Base-by-base conservation (phyloP, 2,113 vertebrate genomes). In the Lynx canadensis region DNA sequence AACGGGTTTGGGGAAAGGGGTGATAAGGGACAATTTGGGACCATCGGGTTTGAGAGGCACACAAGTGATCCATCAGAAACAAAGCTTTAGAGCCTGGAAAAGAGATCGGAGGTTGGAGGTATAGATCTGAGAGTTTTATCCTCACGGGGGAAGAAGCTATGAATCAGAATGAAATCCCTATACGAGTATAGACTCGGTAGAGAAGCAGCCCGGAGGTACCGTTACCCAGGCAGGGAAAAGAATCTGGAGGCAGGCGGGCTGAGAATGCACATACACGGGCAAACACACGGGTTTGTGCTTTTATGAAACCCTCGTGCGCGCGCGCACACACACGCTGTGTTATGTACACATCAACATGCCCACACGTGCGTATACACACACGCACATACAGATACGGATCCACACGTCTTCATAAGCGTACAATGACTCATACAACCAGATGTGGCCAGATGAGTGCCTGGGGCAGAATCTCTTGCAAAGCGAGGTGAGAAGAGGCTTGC, bases 241-340 rank as follows among this genome's bases (percentile, higher is more conserved):
- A 81, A 29, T 63, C 2, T 2, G 38, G 29, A 60, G 29, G 2
- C 38, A n/a, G 13, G 15, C 0, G 0, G 21, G 10, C 63, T 74
- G 48, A 80, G 73, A n/a, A 73, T 23, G 4, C 9, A 48, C 55
- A 29, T 16, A 18, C 8, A 6, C 0, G 1, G 21, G 66, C 65
- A 63, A 81, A 83, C 55, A 25, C 29, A 31, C 11, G 10, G 36
- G 15, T 19, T 80, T 14, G 5, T 12, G 19, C 33, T 45, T 71
- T 12, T 31, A 16, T 48, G 41, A 18, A 31, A 60, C 18, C 85
- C 82, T 78, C 6, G 1, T 52, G 52, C 4, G 27, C 8, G 7
- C 19, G 29, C 5, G 48, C 65, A 41, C 1, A 1, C 9, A 45
- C 78, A 45, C 89, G 66, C 1, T 1, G 2, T 60, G 50, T 52